Conservation (phyloP, 2,797 vertebrate species). For the Silurus lanzhouensis region DNA sequence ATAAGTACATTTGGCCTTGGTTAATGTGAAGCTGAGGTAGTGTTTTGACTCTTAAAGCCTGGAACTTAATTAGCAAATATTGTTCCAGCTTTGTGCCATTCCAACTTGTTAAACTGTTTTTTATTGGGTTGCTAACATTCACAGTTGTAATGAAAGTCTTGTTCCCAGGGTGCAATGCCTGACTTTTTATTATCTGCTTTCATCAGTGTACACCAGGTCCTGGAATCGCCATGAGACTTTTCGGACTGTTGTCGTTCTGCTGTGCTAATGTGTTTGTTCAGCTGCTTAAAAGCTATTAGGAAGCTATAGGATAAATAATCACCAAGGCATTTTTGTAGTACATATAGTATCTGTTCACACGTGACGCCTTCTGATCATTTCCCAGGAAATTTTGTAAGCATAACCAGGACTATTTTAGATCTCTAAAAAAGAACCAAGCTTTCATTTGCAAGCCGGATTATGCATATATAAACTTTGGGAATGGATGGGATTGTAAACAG, state of each 20-base stretch:
- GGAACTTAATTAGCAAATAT: not conserved
- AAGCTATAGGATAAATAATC: not conserved
- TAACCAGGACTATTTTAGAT: not conserved
- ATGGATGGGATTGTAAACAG: not conserved
- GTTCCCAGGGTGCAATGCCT: not conserved
- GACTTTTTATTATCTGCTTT: not conserved
- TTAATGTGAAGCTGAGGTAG: not conserved
- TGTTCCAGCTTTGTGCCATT: not conserved
- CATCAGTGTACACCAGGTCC: not conserved
- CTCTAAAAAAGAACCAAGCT: not conserved
- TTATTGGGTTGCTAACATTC: not conserved
- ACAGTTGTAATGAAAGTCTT: not conserved
- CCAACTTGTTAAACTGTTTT: not conserved
- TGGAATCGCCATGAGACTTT: not conserved
- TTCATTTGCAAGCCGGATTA: not conserved
- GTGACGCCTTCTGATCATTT: not conserved
- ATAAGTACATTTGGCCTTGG: not conserved
- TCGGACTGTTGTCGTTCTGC: not conserved
- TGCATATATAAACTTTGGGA: not conserved
- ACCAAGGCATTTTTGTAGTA: not conserved
- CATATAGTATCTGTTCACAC: not conserved
- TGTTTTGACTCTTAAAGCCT: not conserved
- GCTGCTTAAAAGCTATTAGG: not conserved
- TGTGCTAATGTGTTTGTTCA: not conserved
- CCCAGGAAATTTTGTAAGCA: not conserved